Evolutionary conservation across 1,140 invertebrate genomes (phyloP).

Genomic region (Lordiphosa clarofinis): DNA sequence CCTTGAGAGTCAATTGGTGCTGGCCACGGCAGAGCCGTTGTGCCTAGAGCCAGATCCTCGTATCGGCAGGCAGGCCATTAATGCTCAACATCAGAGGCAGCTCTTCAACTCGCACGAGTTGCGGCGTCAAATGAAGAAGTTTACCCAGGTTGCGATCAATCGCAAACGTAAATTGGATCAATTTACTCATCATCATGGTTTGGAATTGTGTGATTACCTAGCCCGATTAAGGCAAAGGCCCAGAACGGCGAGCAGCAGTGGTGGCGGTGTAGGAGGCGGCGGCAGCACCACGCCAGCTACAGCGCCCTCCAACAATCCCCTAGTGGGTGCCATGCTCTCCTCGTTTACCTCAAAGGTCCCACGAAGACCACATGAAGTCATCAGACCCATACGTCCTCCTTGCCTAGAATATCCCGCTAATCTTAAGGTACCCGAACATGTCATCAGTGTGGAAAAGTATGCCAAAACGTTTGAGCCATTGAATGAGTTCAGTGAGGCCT

Average conservation of each 20-base stretch:
- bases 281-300: constrained; percentile 78
- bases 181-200: constrained; percentile 87
- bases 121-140: constrained; percentile 86
- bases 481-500: constrained; percentile 61
- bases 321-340: constrained; percentile 76
- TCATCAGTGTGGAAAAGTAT: constrained; percentile 80
- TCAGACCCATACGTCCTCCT: constrained; percentile 80
- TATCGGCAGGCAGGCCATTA: constrained; percentile 87
- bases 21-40: constrained; percentile 90
- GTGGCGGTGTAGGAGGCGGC: constrained; percentile 16
- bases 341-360: constrained; percentile 76
- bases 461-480: constrained; percentile 82
- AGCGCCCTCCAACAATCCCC: constrained; percentile 63
- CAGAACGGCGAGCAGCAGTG: constrained; percentile 45
- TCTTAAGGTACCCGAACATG: constrained; percentile 76
- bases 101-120: constrained; percentile 88
- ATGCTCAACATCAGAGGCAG: constrained; percentile 86
- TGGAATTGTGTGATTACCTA: constrained; percentile 87
- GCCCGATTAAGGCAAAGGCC: constrained; percentile 73
- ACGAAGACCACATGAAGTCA: constrained; percentile 67
- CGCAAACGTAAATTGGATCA: constrained; percentile 93
- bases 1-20: constrained; percentile 90
- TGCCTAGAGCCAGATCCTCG: constrained; percentile 92
- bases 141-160: constrained; percentile 90
- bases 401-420: constrained; percentile 79